Conservation (phyloP, 2,888 invertebrate genomes). For the Phaedon cochleariae region DNA sequence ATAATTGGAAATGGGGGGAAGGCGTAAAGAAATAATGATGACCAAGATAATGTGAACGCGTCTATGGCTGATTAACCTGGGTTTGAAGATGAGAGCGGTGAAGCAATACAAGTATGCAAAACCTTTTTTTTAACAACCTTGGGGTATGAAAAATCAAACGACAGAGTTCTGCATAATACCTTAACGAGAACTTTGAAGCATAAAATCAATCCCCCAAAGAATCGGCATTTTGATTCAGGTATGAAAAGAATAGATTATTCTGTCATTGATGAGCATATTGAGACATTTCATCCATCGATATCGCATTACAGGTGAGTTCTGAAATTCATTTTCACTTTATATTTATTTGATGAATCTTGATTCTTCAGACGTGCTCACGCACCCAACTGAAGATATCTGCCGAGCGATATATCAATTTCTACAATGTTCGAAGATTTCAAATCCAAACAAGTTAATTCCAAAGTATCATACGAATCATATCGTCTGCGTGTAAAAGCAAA, state of each 20-base stretch:
- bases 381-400: constrained; percentile 17
- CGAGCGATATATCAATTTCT: background rate
- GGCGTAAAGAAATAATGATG: too few species aligned
- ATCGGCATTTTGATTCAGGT: constrained; percentile 1
- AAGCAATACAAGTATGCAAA: constrained; percentile 5
- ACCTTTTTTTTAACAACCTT: constrained; percentile 10
- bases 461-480: constrained; percentile 14
- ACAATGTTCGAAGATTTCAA: constrained; percentile 9
- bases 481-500: constrained; percentile 6
- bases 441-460: constrained; percentile 7
- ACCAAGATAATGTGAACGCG: too few species aligned
- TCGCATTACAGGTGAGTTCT: constrained; percentile 9
- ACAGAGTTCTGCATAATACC: constrained; percentile 16
- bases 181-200: constrained; percentile 1
- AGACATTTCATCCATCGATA: background rate
- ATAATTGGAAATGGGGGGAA: too few species aligned
- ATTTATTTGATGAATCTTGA: too few species aligned
- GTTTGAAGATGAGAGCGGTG: background rate
- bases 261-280: constrained; percentile 16
- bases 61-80: too few species aligned
- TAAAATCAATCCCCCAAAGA: background rate
- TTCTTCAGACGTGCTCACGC: constrained; percentile 13
- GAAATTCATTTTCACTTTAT: too few species aligned
- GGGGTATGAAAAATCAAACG: constrained; percentile 10
- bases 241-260: constrained; percentile 13